Base-by-base conservation (phyloP, 35 echinoderm and acorn worm genomes). In the Heliocidaris erythrogramma region DNA sequence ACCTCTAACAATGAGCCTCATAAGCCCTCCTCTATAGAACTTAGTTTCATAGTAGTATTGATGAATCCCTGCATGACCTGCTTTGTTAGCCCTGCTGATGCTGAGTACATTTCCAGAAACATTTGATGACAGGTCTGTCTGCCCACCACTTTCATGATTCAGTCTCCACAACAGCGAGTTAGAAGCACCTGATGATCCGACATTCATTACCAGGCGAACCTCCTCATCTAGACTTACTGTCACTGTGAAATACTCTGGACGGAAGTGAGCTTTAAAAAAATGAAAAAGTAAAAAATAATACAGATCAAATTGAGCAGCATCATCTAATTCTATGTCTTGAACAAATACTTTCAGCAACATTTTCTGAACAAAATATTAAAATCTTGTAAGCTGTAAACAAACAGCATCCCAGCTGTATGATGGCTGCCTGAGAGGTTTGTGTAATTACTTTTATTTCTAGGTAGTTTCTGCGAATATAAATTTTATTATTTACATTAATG, bases 1-100 rank as follows among this genome's bases (percentile, higher is more conserved):
- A 92, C 91, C 91, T 52, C 91, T 13, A n/a, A 92, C 91, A 48
- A 92, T 92, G 11, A 92, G 91, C 48, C 32, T 49, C n/a, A 92
- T 59, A 30, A 92, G 29, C 7, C 91, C 91, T 18, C 91, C 91
- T 59, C 16, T 24, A 49, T 92, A 14, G 2, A 16, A 16, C 5
- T 50, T 10, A 48, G 30, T 42, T 3, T 13, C 0, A 59, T 92
- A 92, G n/a, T 56, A 92, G 14, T 52, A 92, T 9, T 92, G 91
- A 21, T 92, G 91, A n/a, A 92, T 30, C 0, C 91, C 91, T 9
- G 91, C 47, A 49, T 48, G 29, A 4, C 13, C 29, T 17, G 7
- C 91, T 78, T 78, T 78, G 2, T 30, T 92, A 30, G 91, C 91
- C 49, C n/a, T 92, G 91, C 91, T 92, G 91, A 92, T 59, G 49